These are phyloP conservation scores for Hylia prasina DNA, from an alignment of 2,113 vertebrate genomes.

Conservation along the genomic window DNA sequence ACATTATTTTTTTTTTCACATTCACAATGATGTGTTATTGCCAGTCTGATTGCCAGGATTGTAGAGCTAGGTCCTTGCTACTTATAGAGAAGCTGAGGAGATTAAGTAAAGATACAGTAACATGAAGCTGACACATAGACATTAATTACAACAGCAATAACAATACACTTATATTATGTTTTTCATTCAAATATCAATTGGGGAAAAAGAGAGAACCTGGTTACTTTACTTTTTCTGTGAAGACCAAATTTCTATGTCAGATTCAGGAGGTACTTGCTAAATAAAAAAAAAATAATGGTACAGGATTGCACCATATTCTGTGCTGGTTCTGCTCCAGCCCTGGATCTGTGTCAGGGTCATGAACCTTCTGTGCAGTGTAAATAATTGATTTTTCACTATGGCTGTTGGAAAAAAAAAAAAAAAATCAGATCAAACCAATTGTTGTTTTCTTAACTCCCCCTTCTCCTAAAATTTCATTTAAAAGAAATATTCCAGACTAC, in stretches of 20 bases:
- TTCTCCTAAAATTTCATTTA: neutral
- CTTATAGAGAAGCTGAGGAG: neutral
- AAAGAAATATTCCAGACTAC: neutral
- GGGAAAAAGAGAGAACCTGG: neutral
- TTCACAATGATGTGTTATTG: neutral
- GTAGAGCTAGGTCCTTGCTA: neutral
- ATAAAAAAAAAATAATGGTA: neutral
- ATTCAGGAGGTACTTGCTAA: neutral
- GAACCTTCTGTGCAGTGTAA: neutral
- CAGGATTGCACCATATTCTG: neutral
- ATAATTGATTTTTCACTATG: conserved; percentile 37
- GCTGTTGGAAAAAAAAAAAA: neutral
- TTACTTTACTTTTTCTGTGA: neutral
- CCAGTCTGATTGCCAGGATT: neutral
- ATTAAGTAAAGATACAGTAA: neutral
- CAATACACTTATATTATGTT: neutral
- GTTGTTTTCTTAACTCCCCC: neutral
- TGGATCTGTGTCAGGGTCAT: neutral
- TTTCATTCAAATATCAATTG: neutral
- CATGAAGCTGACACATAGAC: neutral
- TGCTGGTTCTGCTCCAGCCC: neutral
- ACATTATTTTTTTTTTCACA: neutral
- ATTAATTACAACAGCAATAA: neutral
- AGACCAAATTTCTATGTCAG: neutral
- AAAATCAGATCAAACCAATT: neutral